Percentiles rank a stretch among this genome's conserved stretches.
phyloP scores from a whole-genome alignment of 2,888 invertebrate genomes.

The Scelioninae gen. 2 region DNA sequence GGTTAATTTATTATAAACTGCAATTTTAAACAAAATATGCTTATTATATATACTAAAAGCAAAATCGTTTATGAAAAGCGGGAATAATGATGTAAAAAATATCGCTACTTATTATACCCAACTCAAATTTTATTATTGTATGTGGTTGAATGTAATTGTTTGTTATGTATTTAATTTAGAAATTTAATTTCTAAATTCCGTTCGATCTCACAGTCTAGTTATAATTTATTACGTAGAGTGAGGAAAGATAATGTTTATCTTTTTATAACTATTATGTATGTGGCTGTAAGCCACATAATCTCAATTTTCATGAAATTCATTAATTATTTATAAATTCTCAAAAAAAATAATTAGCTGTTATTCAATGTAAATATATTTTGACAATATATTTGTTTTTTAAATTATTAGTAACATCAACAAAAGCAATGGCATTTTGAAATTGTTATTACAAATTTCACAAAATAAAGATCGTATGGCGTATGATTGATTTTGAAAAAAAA shows the following conservation, averaged over 20 bases:
- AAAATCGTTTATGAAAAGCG: too few relatives aligned
- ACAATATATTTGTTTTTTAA: conserved; percentile 32
- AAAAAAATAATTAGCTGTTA: conserved; percentile 3
- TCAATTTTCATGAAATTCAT: conserved; percentile 9
- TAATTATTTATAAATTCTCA: background rate
- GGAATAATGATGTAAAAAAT: too few relatives aligned
- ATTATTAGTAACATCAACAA: too few relatives aligned
- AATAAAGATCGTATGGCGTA: background rate
- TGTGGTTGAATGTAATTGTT: background rate
- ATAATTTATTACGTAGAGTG: conserved; percentile 15
- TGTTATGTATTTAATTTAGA: conserved; percentile 13
- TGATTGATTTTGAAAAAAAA: conserved; percentile 23
- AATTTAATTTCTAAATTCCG: background rate
- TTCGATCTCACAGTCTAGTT: conserved; percentile 35
- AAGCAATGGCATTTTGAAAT: conserved; percentile 18
- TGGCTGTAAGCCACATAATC: conserved; percentile 5
- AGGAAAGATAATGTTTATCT: conserved; percentile 1
- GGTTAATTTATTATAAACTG: too few relatives aligned
- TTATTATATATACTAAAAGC: too few relatives aligned
- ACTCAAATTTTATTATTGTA: too few relatives aligned
- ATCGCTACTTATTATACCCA: too few relatives aligned
- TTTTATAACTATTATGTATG: too few relatives aligned
- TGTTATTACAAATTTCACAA: conserved; percentile 14
- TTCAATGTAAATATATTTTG: conserved; percentile 40
- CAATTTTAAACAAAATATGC: too few relatives aligned